A percentile compares a stretch with the other conserved stretches of the same genome.
phyloP scores from a whole-genome alignment of 2,113 vertebrate genomes.

The Dromaius novaehollandiae region DNA sequence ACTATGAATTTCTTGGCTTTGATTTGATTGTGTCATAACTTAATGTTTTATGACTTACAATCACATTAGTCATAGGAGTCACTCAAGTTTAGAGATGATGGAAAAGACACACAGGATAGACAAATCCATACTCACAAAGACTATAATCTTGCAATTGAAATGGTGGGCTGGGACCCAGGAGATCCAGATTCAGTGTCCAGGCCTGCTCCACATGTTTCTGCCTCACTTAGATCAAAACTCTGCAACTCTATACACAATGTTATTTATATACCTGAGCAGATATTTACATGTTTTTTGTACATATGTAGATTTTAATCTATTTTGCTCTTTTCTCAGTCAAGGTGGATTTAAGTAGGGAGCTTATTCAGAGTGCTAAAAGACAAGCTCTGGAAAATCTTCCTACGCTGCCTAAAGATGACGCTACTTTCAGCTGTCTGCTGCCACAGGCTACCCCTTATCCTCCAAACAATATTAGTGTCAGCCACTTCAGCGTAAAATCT shows the following conservation, averaged over 20 bases:
- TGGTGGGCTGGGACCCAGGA: background rate
- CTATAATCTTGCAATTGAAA: conserved; percentile 3
- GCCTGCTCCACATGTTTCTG: background rate
- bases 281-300: background rate
- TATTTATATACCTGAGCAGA: conserved; percentile 22
- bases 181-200: background rate
- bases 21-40: conserved; percentile 69
- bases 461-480: conserved; percentile 8
- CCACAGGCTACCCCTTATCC: conserved; percentile 53
- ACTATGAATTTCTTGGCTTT: conserved; percentile 73
- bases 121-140: conserved; percentile 46
- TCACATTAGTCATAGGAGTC: conserved; percentile 72
- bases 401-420: conserved; percentile 2
- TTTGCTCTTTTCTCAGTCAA: conserved; percentile 18
- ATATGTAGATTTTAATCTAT: conserved; percentile 12
- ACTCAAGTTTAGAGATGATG: conserved; percentile 71
- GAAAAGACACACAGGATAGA: conserved; percentile 59
- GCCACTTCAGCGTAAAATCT: conserved; percentile 15
- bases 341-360: conserved; percentile 22
- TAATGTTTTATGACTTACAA: conserved; percentile 74
- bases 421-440: conserved; percentile 19
- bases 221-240: background rate
- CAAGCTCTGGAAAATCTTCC: conserved; percentile 33
- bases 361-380: conserved; percentile 32
- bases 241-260: background rate